Evolutionary conservation across 2,797 vertebrate genomes (phyloP), one percentile per base, ranked within the genome.

Genomic region (Hoplostethus mediterraneus): DNA sequence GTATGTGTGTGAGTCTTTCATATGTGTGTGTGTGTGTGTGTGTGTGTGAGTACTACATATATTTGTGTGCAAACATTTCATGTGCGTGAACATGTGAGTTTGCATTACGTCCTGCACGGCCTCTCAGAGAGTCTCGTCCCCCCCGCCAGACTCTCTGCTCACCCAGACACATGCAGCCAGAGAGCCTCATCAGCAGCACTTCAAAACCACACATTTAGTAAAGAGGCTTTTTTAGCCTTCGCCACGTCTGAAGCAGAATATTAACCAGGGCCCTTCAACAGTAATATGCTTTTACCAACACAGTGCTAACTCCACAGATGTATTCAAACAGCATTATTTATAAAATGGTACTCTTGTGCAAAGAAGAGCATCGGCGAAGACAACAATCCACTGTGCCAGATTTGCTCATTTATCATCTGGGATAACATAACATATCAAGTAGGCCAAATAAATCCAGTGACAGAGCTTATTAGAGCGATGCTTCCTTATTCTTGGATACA

Each of bases 321-420:
- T 40, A 69, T 71, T 74, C 55, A 85, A 87, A 91, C 78, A 88
- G 87, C 85, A 91, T 92, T 89, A 93, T 93, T 93, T 87, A 89
- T 90, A 80, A 87, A 69, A 70, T 71, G 68, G 36, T 25, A 47
- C 75, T 74, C 51, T 66, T 31, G 53, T 73, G 65, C 67, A 76
- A 69, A 78, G 48, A 71, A 64, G 56, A 81, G 71, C 57, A 63
- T 67, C 36, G 62, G 69, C 71, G 75, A 82, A 25, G 65, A 72
- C 69, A 82, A 56, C 47, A 57, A 78, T 48, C 64, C 67, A 51
- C 72, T 59, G 59, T 12, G 10, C 54, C 6, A 13, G 47, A 75
- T 65, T 48, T 66, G 33, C 42, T 67, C 21, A 21, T 21, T 56
- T 63, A 51, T 80, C 63, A 67, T 66, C 48, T 72, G 25, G 71